Base-by-base conservation (phyloP, 30 jellyfish, hydroid and myxozoan species). In the Hydra vulgaris region DNA sequence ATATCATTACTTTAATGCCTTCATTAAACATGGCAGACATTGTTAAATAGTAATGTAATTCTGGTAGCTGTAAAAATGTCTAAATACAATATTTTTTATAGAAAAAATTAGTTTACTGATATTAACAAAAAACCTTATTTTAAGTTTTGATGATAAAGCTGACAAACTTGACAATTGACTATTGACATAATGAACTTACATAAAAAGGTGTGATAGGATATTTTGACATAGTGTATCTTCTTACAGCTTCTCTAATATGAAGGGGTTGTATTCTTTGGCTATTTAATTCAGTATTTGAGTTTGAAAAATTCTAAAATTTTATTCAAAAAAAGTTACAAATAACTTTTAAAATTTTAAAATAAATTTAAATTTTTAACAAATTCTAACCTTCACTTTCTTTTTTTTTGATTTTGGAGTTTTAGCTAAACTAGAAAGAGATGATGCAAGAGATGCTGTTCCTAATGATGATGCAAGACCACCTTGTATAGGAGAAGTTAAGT, bases 381-480 rank as follows among this genome's bases (percentile, higher is more conserved):
- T 0, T 24, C 20, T 8, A 27, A 94, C 99, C 99, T 94, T 94
- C 18, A 90, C 81, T 82, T 81, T 87, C 88, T 94, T 94, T 83
- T 94, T 94, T 94, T 94, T 94, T 26, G 95, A 72, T 79, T 88
- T 94, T 72, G 95, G 94, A 3, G 92, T 95, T 72, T 94, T 94
- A 19, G 88, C 81, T 54, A 88, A 56, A 17, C 96, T 95, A 17
- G 98, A 91, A 20, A 80, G n/a, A 17, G 90, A 83, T 7, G 96
- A 94, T 23, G 99, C 96, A 69, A 94, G 82, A 8, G 96, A 94
- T 17, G 99, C 99, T 25, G 96, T 94, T 0, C 99, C 99, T 20
- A 94, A 81, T 0, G 99, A 94, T 25, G 96, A 94, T 18, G 99
- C 99, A 54, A 94, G 84, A 17, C 99, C 96, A 70, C 99, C 99